Evolutionary conservation across 2,888 invertebrate species (phyloP).

Genomic region (Pilophorus perplexus): DNA sequence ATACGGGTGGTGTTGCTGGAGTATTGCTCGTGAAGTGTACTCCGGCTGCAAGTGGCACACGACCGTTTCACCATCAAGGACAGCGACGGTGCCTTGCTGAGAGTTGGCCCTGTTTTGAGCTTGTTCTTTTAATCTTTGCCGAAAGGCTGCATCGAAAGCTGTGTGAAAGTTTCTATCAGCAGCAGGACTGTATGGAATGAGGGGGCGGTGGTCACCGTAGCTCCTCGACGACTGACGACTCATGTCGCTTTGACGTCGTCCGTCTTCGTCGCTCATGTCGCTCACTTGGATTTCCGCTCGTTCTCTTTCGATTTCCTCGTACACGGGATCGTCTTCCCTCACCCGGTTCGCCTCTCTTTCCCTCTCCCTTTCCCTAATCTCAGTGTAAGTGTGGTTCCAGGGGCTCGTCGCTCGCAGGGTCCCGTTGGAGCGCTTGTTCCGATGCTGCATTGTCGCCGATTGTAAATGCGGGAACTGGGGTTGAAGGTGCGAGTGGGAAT

Average conservation of each 20-base stretch:
- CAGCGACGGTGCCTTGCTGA: constrained; percentile 61
- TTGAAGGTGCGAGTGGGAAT: constrained; percentile 45
- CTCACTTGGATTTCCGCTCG: constrained; percentile 59
- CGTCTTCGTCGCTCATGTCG: constrained; percentile 79
- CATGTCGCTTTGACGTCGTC: constrained; percentile 68
- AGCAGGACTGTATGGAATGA: constrained; percentile 73
- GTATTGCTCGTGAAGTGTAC: constrained; percentile 46
- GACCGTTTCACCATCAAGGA: constrained; percentile 80
- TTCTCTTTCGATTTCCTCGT: constrained; percentile 72
- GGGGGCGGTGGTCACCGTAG: constrained; percentile 76
- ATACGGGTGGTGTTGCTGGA: constrained; percentile 61
- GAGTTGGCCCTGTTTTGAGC: constrained; percentile 51
- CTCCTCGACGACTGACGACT: constrained; percentile 70
- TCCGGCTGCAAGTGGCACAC: constrained; percentile 81
- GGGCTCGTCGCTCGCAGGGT: constrained; percentile 56
- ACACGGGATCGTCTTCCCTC: constrained; percentile 71
- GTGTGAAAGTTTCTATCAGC: constrained; percentile 50
- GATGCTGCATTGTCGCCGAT: constrained; percentile 54
- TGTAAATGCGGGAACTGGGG: constrained; percentile 44
- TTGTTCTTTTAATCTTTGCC: constrained; percentile 56
- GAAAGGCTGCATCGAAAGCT: constrained; percentile 53
- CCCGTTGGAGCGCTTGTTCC: constrained; percentile 54
- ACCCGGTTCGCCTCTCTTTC: constrained; percentile 52
- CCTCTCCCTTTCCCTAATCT: constrained; percentile 59
- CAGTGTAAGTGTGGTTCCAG: constrained; percentile 74